A percentile compares a stretch with the other conserved stretches of the same genome.
Conservation (phyloP, 2,797 vertebrate species). For the Leucoraja ocellata region DNA sequence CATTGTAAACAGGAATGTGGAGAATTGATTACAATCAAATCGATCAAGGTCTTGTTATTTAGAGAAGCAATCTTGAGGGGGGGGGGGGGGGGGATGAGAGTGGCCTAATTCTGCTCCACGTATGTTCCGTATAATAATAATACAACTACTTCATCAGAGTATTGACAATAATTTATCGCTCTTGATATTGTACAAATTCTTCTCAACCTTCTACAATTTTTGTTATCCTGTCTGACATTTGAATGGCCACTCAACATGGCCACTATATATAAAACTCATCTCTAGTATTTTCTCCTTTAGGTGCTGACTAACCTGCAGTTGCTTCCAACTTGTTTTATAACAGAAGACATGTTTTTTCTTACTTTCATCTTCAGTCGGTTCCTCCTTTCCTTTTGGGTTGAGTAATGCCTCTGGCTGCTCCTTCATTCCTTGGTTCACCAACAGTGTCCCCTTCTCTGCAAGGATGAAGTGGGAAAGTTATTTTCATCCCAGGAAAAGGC, state of each 20-base stretch:
- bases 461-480: not conserved
- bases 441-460: conserved; percentile 44
- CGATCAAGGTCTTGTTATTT: no score
- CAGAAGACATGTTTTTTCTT: not conserved
- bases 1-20: no score
- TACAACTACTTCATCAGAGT: not conserved
- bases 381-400: not conserved
- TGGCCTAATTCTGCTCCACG: no score
- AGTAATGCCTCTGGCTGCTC: no score
- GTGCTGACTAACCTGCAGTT: not conserved
- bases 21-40: no score
- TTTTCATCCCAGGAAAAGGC: no score
- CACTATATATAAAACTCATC: not conserved
- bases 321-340: not conserved
- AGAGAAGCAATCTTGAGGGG: no score
- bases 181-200: not conserved
- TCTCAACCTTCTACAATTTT: not conserved
- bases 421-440: conserved; percentile 42
- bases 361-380: not conserved
- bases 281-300: not conserved
- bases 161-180: not conserved
- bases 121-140: not conserved
- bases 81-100: no score
- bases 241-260: no score
- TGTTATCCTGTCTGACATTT: not conserved